Conservation (phyloP, 1,140 invertebrate species). For the Macrocentrus cingulum region DNA sequence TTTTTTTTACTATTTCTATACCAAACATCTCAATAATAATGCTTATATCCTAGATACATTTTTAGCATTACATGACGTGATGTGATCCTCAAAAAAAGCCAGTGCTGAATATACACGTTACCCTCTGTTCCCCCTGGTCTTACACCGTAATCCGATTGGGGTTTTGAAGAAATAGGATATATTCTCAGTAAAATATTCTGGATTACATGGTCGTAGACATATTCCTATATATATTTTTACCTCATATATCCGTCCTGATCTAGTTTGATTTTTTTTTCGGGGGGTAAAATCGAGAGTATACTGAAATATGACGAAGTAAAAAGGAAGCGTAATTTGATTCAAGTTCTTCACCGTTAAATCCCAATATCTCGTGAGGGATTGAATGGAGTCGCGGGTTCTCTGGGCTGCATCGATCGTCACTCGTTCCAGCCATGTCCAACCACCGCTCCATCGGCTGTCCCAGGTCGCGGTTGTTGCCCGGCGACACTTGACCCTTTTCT, state of each 20-base stretch:
- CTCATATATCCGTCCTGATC: not conserved
- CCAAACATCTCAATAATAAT: too few relatives aligned
- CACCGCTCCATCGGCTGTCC: slow-evolving; percentile 20
- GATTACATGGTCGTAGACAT: slow-evolving; percentile 1
- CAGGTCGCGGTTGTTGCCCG: slow-evolving; percentile 23
- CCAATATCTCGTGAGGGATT: slow-evolving; percentile 14
- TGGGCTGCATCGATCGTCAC: slow-evolving; percentile 22
- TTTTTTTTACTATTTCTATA: too few relatives aligned
- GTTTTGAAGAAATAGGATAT: not conserved
- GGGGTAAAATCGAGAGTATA: too few relatives aligned
- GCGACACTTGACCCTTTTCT: slow-evolving; percentile 21
- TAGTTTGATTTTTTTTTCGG: not conserved
- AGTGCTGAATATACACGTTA: not conserved
- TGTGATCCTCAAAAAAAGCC: too few relatives aligned
- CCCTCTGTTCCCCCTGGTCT: not conserved
- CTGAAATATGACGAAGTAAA: not conserved
- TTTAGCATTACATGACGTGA: too few relatives aligned
- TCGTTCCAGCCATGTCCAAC: slow-evolving; percentile 21
- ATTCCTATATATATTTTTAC: not conserved
- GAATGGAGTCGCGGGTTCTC: slow-evolving; percentile 14
- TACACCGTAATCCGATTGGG: not conserved
- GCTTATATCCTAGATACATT: too few relatives aligned
- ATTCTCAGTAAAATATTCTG: not conserved
- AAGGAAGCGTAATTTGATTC: not conserved
- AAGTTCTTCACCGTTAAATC: not conserved